Evolutionary conservation across 2,888 invertebrate genomes (phyloP).

Genomic region (Drosophila nr. perissopoda): DNA sequence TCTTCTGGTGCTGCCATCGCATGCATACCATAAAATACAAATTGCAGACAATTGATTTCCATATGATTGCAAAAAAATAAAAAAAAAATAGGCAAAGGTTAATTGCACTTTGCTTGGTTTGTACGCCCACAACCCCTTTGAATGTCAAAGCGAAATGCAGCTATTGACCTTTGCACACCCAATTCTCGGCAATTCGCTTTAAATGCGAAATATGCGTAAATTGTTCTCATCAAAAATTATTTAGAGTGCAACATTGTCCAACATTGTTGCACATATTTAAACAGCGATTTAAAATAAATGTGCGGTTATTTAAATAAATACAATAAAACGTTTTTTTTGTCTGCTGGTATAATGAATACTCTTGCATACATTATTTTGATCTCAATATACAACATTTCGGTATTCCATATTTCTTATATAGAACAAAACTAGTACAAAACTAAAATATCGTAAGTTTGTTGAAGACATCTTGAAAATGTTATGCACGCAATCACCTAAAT

Average conservation of each 20-base stretch:
- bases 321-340: too few species aligned
- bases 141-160: conserved; percentile 71
- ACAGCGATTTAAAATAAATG: conserved; percentile 26
- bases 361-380: neutral
- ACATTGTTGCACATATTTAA: conserved; percentile 3
- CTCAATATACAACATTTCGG: neutral
- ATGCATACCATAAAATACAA: conserved; percentile 70
- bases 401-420: neutral
- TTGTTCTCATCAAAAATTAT: conserved; percentile 45
- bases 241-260: conserved; percentile 24
- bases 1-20: conserved; percentile 36
- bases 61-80: conserved; percentile 64
- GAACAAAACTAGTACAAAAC: neutral
- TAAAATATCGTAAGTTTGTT: neutral
- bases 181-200: too few species aligned
- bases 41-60: conserved; percentile 78
- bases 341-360: neutral
- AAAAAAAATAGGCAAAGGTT: conserved; percentile 75
- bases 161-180: conserved; percentile 35
- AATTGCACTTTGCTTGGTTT: conserved; percentile 47
- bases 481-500: neutral
- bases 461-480: neutral
- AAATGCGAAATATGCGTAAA: conserved; percentile 17
- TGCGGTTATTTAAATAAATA: conserved; percentile 43
- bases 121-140: conserved; percentile 26